phyloP scores from a whole-genome alignment of 2,797 vertebrate genomes.

The Peromyscus aztecus region DNA sequence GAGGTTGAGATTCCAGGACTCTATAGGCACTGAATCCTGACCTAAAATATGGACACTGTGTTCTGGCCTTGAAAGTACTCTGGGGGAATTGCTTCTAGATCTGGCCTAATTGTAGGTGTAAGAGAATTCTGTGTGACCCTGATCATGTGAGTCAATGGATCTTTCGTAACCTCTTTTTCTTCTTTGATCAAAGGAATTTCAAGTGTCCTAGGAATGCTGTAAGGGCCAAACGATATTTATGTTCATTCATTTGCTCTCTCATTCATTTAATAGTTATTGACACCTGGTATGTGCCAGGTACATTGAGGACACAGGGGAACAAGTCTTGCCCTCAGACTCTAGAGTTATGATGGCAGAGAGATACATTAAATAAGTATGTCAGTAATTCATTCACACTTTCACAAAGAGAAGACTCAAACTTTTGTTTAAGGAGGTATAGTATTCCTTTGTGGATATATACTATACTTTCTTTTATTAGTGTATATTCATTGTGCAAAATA shows the following conservation, averaged over 20 bases:
- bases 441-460: neutral
- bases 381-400: neutral
- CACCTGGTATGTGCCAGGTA: neutral
- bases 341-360: neutral
- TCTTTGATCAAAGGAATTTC: neutral
- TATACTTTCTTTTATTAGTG: neutral
- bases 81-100: neutral
- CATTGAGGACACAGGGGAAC: neutral
- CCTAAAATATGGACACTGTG: fast-evolving
- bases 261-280: neutral
- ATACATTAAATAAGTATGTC: neutral
- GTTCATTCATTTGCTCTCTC: neutral
- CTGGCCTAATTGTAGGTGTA: neutral
- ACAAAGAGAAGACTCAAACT: neutral
- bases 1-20: neutral
- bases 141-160: neutral
- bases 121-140: neutral
- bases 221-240: neutral
- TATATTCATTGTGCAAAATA: neutral
- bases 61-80: neutral
- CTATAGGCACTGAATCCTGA: neutral
- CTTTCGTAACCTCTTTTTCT: neutral
- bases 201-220: neutral
- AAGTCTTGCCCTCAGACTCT: neutral
- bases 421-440: neutral